Conservation (phyloP, 2,888 invertebrate genomes). For the Eupeodes latifasciatus region DNA sequence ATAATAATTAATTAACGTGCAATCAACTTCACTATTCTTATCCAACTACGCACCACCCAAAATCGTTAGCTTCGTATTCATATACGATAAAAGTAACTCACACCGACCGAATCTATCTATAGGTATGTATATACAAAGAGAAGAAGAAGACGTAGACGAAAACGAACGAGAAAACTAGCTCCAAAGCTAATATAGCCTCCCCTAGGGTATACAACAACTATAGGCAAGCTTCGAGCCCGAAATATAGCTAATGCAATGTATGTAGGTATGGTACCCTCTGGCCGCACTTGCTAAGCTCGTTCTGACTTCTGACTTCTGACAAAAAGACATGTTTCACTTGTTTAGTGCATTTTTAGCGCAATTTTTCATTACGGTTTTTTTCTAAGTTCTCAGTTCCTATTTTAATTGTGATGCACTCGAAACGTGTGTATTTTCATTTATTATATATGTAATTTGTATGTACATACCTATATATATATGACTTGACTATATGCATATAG, state of each 20-base stretch:
- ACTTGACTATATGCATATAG: conserved; percentile 41
- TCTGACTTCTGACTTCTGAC: conserved; percentile 41
- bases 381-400: conserved; percentile 27
- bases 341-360: conserved; percentile 30
- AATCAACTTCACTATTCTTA: conserved; percentile 57
- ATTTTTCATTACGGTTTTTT: conserved; percentile 37
- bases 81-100: conserved; percentile 27
- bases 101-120: background rate
- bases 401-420: conserved; percentile 52
- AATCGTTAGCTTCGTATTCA: conserved; percentile 26
- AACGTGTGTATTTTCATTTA: conserved; percentile 73
- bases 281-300: conserved; percentile 59
- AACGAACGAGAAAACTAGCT: conserved; percentile 21
- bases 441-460: conserved; percentile 59
- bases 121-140: too few species aligned
- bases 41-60: conserved; percentile 67
- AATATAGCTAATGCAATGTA: background rate
- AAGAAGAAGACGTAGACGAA: background rate
- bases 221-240: conserved; percentile 36
- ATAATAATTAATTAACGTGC: conserved; percentile 36
- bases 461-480: conserved; percentile 6
- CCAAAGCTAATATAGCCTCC: conserved; percentile 35
- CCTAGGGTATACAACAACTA: conserved; percentile 22
- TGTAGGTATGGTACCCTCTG: conserved; percentile 16
- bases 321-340: conserved; percentile 59